Evolutionary conservation across 2,113 vertebrate genomes (phyloP), one percentile per base, ranked within the genome.

Genomic region (Perognathus longimembris): DNA sequence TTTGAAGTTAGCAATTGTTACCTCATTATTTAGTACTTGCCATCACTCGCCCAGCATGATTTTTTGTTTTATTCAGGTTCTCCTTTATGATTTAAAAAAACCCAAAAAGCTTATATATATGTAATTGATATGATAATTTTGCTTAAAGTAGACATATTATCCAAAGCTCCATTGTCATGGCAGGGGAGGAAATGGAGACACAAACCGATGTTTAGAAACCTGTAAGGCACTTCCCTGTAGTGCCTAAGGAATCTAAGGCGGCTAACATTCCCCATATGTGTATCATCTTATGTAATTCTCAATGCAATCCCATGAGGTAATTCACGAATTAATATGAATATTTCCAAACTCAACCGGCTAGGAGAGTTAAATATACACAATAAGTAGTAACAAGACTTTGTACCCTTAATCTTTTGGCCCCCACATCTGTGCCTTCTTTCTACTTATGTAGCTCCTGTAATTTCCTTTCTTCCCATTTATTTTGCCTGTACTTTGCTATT

Each of bases 401-500:
- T 78, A 67, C 38, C 75, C 30, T 78, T 3, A 71, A 38, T 38
- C 83, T 92, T 74, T 81, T 64, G 71, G 36, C 34, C 76, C n/a
- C 36, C 34, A 74, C 64, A n/a, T 94, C 66, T 54, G 45, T 73
- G 34, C 81, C 81, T 87, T 75, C 28, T 92, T 89, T 80, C 64
- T 78, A 78, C 30, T n/a, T 15, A 40, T 1, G 5, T 59, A 36
- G 79, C n/a, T 93, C 74, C 28, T 7, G 10, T 66, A 42, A 32
- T 34, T 82, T 89, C 50, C 36, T 80, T 73, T 36, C 38, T 91
- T 88, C 57, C 32, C 45, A 14, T 70, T 36, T 36, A 82, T 93
- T 92, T 83, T 78, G 64, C 75, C 92, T 92, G 50, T 38, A 90
- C 66, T 87, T 95, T 78, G 79, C 45, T 78, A 88, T 93, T 90